Conservation (phyloP, 2,797 vertebrate genomes). For the Tokudaia tokunoshimensis region DNA sequence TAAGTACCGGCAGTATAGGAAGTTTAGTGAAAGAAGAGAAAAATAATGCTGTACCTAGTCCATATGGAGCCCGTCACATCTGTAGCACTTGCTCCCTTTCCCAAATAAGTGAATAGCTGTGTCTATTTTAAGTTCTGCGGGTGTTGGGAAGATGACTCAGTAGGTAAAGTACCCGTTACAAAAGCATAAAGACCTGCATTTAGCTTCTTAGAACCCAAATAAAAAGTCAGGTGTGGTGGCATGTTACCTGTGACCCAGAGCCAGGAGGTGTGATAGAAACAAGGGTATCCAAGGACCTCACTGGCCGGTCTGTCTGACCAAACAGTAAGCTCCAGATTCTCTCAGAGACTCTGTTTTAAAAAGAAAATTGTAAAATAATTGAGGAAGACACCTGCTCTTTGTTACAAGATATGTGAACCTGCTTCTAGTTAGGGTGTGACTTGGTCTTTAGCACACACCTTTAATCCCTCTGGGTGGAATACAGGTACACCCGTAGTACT, state of each 20-base stretch:
- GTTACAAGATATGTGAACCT: neutral
- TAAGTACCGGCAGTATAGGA: neutral
- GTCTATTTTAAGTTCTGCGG: neutral
- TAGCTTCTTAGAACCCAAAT: neutral
- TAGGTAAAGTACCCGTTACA: neutral
- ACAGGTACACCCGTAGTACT: too few species aligned
- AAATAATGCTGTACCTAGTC: neutral
- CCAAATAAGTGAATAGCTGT: neutral
- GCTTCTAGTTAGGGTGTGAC: neutral
- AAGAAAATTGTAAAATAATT: neutral
- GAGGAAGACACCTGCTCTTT: neutral
- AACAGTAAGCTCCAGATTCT: neutral
- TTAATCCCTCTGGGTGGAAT: too few species aligned
- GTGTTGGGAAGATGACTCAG: neutral
- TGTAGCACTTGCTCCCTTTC: neutral
- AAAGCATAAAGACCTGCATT: neutral
- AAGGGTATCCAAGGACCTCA: neutral
- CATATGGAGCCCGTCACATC: neutral
- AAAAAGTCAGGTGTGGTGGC: neutral
- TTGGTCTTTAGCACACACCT: neutral
- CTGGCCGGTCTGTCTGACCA: neutral
- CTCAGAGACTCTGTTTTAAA: neutral
- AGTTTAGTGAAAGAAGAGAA: slow-evolving; percentile 28
- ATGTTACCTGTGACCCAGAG: neutral
- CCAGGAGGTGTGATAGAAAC: too few species aligned